These are phyloP conservation scores for Stratiomys singularior DNA, from an alignment of 2,888 invertebrate species.

Conservation along the genomic window DNA sequence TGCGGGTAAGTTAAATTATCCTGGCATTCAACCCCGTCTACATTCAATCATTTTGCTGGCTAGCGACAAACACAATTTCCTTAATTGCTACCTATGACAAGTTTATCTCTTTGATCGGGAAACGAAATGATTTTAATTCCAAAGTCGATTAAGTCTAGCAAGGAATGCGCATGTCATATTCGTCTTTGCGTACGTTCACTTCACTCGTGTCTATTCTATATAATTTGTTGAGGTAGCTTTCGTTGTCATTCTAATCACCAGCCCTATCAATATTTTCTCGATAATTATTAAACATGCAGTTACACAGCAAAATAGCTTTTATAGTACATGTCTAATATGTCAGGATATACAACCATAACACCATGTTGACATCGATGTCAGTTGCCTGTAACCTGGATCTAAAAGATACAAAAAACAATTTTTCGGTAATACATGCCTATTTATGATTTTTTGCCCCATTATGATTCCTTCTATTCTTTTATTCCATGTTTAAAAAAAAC, in stretches of 20 bases:
- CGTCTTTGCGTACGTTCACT: not conserved
- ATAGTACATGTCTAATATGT: not conserved
- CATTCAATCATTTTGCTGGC: not conserved
- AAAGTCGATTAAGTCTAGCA: not conserved
- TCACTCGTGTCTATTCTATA: not conserved
- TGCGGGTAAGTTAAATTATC: too few species aligned
- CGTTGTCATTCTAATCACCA: constrained; percentile 5
- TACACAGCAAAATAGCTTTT: constrained; percentile 13
- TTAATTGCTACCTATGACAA: constrained; percentile 48
- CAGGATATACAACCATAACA: not conserved
- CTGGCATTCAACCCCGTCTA: not conserved
- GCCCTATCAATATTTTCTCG: not conserved
- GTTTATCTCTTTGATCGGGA: constrained; percentile 37
- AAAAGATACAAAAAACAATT: not conserved
- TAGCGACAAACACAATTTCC: constrained; percentile 48
- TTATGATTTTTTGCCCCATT: too few species aligned
- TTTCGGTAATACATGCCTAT: too few species aligned
- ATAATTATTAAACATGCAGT: constrained; percentile 13
- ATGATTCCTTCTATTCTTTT: too few species aligned
- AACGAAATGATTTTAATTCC: constrained; percentile 29
- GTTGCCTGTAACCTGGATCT: not conserved
- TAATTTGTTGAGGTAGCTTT: not conserved
- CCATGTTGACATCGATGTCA: not conserved
- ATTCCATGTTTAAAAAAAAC: too few species aligned
- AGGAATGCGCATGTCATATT: constrained; percentile 18